Base-by-base conservation (phyloP, 2,113 vertebrate genomes). In the Pseudois nayaur region DNA sequence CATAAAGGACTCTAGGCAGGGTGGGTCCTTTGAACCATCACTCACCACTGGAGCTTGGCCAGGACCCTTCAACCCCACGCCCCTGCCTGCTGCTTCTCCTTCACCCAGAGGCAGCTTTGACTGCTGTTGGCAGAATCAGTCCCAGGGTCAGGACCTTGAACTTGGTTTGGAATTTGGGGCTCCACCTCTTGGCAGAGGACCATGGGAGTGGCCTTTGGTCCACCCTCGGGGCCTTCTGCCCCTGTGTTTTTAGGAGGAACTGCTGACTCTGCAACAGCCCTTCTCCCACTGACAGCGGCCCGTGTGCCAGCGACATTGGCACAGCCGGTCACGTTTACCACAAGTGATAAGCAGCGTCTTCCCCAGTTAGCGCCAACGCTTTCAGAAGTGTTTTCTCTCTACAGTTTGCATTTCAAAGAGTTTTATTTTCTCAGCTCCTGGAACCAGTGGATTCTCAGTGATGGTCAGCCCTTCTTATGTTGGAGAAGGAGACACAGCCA, bases 121-220 rank as follows among this genome's bases (percentile, higher is more conserved):
- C 29, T 64, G 8, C 54, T 33, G n/a, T 71, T 88, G 45, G 79
- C 57, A 94, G 57, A 89, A 96, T 89, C 29, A 79, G n/a, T 45
- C 59, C n/a, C 29, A 45, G 43, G 48, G 64, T 79, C 78, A 85
- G 50, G 55, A 50, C 62, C 16, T 87, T 45, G 48, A 23, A 29
- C 74, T 57, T 43, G 2, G 43, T 33, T 36, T 85, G 95, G 67
- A 94, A 78, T 91, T 83, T 94, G 48, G 25, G 16, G 40, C 89
- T 92, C 84, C 76, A 27, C 64, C 95, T 79, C 81, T 92, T 92
- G 92, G 89, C 84, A 94, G 84, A 67, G 64, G n/a, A 84, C 23
- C 5, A 15, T 1, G 50, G 96, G 94, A 84, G 83, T 60, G 48
- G 64, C 88, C 57, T 89, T 10, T 79, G 78, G 27, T 40, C 50